These are phyloP conservation scores for Philopedon plagiatum DNA, from an alignment of 2,888 invertebrate species.

Conservation along the genomic window DNA sequence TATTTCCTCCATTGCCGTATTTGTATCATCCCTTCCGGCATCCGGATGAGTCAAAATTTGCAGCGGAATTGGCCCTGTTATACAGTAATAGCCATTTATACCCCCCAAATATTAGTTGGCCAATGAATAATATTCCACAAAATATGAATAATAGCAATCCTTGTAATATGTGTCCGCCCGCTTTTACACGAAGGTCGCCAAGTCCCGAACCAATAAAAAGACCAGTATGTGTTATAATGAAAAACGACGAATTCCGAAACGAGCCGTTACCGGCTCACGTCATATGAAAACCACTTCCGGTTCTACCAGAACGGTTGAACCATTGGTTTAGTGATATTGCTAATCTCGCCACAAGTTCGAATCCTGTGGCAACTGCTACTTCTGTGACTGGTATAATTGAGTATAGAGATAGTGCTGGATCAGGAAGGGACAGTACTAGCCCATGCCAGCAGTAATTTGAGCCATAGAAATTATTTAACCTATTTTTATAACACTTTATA, in stretches of 20 bases:
- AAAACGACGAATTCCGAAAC: slow-evolving; percentile 72
- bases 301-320: slow-evolving; percentile 81
- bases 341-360: slow-evolving; percentile 65
- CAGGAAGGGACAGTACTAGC: slow-evolving; percentile 63
- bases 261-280: slow-evolving; percentile 75
- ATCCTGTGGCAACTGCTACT: slow-evolving; percentile 36
- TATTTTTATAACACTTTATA: no score
- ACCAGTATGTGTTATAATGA: slow-evolving; percentile 78
- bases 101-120: slow-evolving; percentile 69
- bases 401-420: slow-evolving; percentile 57
- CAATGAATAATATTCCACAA: slow-evolving; percentile 59
- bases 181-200: slow-evolving; percentile 64
- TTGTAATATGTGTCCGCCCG: slow-evolving; percentile 64
- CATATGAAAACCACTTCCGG: slow-evolving; percentile 89
- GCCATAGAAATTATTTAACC: background rate
- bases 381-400: slow-evolving; percentile 49
- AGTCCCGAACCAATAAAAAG: slow-evolving; percentile 65
- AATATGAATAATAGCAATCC: slow-evolving; percentile 55
- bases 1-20: slow-evolving; percentile 82
- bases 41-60: slow-evolving; percentile 73
- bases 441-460: slow-evolving; percentile 56
- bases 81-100: slow-evolving; percentile 73
- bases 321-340: slow-evolving; percentile 69
- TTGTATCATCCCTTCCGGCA: slow-evolving; percentile 76
- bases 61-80: slow-evolving; percentile 80